Evolutionary conservation across 1,140 invertebrate genomes (phyloP).

Genomic region (Ericerus pela): DNA sequence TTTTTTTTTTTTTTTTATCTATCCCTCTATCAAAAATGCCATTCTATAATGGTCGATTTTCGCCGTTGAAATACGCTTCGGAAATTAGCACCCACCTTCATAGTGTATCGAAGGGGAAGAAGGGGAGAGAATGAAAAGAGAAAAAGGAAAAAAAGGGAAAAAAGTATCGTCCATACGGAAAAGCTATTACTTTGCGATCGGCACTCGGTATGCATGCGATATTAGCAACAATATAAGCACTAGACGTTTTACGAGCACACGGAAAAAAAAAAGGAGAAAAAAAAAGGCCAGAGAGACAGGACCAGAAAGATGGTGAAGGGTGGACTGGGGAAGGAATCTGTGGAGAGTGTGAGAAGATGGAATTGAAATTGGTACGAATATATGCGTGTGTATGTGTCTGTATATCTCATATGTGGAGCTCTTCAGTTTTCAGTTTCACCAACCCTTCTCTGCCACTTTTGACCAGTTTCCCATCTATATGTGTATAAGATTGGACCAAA

Average conservation of each 20-base stretch:
- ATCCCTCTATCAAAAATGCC: too few species aligned
- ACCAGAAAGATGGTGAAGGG: too few species aligned
- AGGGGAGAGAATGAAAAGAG: too few species aligned
- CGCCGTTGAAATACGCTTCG: too few species aligned
- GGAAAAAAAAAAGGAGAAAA: background rate
- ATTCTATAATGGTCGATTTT: too few species aligned
- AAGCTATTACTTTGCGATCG: slow-evolving; percentile 10
- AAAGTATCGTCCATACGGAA: slow-evolving; percentile 8
- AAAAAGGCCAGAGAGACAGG: background rate
- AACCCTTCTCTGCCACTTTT: background rate
- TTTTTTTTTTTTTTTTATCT: too few species aligned
- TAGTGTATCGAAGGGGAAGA: too few species aligned
- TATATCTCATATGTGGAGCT: too few species aligned
- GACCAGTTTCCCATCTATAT: background rate
- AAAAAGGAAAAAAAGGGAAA: too few species aligned
- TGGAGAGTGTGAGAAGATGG: slow-evolving; percentile 4
- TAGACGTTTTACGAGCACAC: background rate
- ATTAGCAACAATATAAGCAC: slow-evolving; percentile 11
- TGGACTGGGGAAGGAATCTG: too few species aligned
- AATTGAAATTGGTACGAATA: slow-evolving; percentile 8
- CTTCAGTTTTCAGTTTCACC: too few species aligned
- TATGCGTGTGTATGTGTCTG: too few species aligned
- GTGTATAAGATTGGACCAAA: slow-evolving; percentile 1
- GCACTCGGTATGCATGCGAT: slow-evolving; percentile 9
- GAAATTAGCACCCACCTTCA: background rate